A percentile compares a stretch with the other conserved stretches of the same genome.
These are phyloP conservation scores for Flexamia atlantica DNA, from an alignment of 2,888 invertebrate genomes.

Conservation along the genomic window DNA sequence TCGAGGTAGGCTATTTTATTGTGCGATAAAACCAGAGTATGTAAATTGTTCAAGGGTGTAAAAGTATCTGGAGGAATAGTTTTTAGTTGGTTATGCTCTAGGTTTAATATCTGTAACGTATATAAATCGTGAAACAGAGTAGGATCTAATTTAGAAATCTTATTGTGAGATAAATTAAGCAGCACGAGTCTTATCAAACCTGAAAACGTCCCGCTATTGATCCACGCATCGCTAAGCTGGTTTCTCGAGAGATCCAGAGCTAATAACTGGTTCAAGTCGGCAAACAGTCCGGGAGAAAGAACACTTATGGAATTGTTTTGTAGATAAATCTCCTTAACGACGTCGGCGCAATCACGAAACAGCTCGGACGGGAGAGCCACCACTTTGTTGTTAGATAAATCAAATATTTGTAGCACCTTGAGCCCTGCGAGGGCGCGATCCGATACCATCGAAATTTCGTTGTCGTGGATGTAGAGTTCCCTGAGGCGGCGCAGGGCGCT, in stretches of 20 bases:
- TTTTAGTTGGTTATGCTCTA: constrained; percentile 90
- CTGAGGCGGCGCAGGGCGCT: constrained; percentile 87
- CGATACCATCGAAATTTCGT: constrained; percentile 92
- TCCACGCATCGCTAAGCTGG: constrained; percentile 91
- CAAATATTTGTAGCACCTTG: constrained; percentile 89
- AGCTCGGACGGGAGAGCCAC: constrained; percentile 91
- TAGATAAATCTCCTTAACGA: constrained; percentile 92
- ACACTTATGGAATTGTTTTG: constrained; percentile 95
- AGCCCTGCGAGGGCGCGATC: constrained; percentile 90
- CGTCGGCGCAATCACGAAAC: constrained; percentile 87
- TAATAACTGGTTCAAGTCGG: constrained; percentile 89
- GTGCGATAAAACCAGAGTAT: constrained; percentile 91
- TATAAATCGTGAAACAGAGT: constrained; percentile 92
- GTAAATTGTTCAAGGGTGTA: constrained; percentile 94
- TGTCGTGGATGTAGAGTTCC: constrained; percentile 90
- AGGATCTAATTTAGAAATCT: constrained; percentile 88
- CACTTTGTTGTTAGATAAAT: constrained; percentile 94
- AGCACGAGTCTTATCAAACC: constrained; percentile 93
- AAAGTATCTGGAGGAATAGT: constrained; percentile 93
- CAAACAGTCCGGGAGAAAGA: constrained; percentile 90
- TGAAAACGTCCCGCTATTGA: constrained; percentile 90
- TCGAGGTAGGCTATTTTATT: constrained; percentile 92
- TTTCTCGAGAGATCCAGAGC: constrained; percentile 92
- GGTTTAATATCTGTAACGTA: constrained; percentile 89
- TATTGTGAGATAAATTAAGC: constrained; percentile 91